Percentiles rank a stretch among this genome's conserved stretches.
Evolutionary conservation across 2,888 invertebrate species (phyloP).

Genomic region (Oasisia sp.): DNA sequence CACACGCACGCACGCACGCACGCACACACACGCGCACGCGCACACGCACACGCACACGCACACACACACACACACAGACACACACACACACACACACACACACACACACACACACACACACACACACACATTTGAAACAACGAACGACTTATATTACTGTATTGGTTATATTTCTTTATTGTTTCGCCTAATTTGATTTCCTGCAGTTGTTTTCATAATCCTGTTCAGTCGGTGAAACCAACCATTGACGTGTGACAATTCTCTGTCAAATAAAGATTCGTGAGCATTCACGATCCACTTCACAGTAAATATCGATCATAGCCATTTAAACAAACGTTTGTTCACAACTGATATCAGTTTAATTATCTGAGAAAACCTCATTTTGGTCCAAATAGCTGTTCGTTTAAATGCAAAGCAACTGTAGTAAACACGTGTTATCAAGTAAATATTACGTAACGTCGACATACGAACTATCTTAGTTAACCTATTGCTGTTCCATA

Average conservation of each 20-base stretch:
- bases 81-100: too few relatives aligned
- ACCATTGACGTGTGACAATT: not conserved
- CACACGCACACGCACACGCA: too few relatives aligned
- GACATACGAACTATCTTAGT: not conserved
- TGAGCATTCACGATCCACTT: not conserved
- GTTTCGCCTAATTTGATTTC: constrained; percentile 13
- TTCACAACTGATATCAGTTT: not conserved
- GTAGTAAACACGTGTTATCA: not conserved
- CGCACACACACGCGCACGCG: too few relatives aligned
- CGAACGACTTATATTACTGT: not conserved
- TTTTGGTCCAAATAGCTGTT: not conserved
- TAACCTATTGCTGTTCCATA: not conserved
- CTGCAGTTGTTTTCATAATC: not conserved
- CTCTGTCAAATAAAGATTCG: not conserved
- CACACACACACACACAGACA: too few relatives aligned
- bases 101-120: not conserved
- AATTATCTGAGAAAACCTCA: not conserved
- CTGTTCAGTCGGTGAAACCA: not conserved
- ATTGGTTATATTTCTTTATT: not conserved
- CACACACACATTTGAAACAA: not conserved
- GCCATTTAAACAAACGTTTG: not conserved
- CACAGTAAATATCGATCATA: not conserved
- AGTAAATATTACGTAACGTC: not conserved
- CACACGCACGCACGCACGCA: too few relatives aligned
- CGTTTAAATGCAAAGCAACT: not conserved